Conservation (phyloP, 2,797 vertebrate genomes). For the Neopelma chrysocephalum region DNA sequence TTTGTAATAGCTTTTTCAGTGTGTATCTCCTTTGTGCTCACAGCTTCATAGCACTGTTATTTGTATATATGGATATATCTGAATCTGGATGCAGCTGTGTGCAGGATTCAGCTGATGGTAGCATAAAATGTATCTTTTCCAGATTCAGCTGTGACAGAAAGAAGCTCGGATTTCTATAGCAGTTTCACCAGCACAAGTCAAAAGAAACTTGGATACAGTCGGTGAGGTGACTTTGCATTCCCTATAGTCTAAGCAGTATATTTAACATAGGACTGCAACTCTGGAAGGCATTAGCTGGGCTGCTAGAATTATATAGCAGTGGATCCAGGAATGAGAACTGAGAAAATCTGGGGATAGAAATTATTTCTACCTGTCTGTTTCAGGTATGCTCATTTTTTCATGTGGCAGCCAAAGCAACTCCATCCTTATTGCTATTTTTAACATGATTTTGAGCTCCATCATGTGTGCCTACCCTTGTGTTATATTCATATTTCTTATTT, state of each 20-base stretch:
- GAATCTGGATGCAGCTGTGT: constrained; percentile 6
- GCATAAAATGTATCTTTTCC: neutral
- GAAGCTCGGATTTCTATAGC: neutral
- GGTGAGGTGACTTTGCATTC: neutral
- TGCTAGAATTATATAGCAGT: neutral
- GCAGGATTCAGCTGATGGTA: neutral
- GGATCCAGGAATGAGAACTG: neutral
- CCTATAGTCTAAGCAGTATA: neutral
- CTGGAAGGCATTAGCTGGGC: neutral
- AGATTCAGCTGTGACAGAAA: neutral
- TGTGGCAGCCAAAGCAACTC: neutral
- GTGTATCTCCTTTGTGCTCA: constrained; percentile 4
- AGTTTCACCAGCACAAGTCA: neutral
- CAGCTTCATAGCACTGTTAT: neutral
- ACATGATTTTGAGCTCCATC: neutral
- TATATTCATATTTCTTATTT: neutral
- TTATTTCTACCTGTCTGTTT: neutral
- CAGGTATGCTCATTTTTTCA: neutral
- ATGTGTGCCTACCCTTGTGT: neutral
- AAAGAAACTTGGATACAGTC: neutral
- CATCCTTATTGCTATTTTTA: neutral
- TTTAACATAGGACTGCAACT: neutral
- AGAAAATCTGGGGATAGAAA: neutral
- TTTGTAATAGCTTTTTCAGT: neutral
- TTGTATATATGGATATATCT: neutral